phyloP scores from a whole-genome alignment of 2,888 invertebrate species.

The Diadegma fenestrale region DNA sequence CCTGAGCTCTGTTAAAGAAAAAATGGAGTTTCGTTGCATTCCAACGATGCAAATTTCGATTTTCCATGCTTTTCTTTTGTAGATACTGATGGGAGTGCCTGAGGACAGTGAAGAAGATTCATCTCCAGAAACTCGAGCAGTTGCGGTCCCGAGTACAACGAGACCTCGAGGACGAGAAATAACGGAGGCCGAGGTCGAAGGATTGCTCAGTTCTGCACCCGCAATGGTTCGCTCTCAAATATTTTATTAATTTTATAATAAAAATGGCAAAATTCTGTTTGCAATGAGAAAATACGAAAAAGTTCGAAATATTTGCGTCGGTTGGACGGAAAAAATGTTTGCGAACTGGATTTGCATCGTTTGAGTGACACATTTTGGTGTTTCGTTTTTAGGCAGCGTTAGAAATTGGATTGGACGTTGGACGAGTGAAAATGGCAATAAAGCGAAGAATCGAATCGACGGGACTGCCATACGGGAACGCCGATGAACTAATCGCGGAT shows the following conservation, averaged over 20 bases:
- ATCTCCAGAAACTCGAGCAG: constrained; percentile 68
- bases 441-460: constrained; percentile 86
- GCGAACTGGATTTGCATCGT: constrained; percentile 1
- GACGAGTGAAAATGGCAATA: constrained; percentile 87
- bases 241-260: not conserved
- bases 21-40: too few relatives aligned
- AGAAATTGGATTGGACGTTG: constrained; percentile 87
- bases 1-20: too few relatives aligned
- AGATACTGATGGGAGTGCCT: constrained; percentile 76
- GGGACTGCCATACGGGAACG: constrained; percentile 89
- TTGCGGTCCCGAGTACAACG: constrained; percentile 69
- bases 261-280: not conserved
- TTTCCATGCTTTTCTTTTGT: constrained; percentile 2
- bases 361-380: constrained; percentile 37
- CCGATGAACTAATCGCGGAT: constrained; percentile 91
- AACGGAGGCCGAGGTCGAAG: constrained; percentile 80
- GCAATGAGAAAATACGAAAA: too few relatives aligned
- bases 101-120: constrained; percentile 71
- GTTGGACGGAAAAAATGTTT: not conserved
- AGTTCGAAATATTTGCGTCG: too few relatives aligned
- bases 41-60: not conserved
- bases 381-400: constrained; percentile 86
- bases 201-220: constrained; percentile 78
- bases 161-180: constrained; percentile 68
- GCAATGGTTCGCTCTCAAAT: constrained; percentile 75